Evolutionary conservation across 2,888 invertebrate genomes (phyloP).

Genomic region (Agriopis leucophaearia): DNA sequence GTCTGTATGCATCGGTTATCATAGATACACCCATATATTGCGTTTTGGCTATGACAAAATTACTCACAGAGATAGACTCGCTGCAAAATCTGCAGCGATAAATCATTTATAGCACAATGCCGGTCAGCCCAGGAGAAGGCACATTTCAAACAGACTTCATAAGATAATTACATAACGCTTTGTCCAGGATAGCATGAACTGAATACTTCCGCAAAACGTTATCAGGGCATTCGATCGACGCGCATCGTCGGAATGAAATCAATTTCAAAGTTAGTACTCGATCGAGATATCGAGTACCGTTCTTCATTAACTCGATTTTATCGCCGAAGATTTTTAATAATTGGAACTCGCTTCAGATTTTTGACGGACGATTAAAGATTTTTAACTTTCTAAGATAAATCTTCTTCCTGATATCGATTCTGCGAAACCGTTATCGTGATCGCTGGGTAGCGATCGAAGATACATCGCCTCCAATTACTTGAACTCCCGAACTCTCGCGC

Average conservation of each 20-base stretch:
- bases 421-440: conserved; percentile 62
- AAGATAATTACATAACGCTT: conserved; percentile 25
- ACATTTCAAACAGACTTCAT: not conserved
- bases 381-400: conserved; percentile 70
- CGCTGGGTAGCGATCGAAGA: conserved; percentile 49
- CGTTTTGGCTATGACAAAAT: too few species aligned
- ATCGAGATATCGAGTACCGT: conserved; percentile 78
- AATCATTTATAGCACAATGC: too few species aligned
- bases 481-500: conserved; percentile 44
- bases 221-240: conserved; percentile 72
- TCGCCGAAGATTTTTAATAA: conserved; percentile 81
- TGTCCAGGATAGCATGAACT: conserved; percentile 53
- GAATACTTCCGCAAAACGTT: conserved; percentile 72
- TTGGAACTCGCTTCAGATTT: conserved; percentile 73
- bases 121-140: not conserved
- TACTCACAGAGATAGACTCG: too few species aligned
- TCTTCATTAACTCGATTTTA: conserved; percentile 85
- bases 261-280: conserved; percentile 73
- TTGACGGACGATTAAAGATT: conserved; percentile 76
- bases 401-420: conserved; percentile 63
- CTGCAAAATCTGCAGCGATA: too few species aligned
- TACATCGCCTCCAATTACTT: conserved; percentile 45
- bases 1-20: too few species aligned
- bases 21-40: too few species aligned
- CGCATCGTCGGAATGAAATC: conserved; percentile 79